Evolutionary conservation across 1,140 invertebrate genomes (phyloP), one percentile per base, ranked within the genome.

Genomic region (Neelides sp.): DNA sequence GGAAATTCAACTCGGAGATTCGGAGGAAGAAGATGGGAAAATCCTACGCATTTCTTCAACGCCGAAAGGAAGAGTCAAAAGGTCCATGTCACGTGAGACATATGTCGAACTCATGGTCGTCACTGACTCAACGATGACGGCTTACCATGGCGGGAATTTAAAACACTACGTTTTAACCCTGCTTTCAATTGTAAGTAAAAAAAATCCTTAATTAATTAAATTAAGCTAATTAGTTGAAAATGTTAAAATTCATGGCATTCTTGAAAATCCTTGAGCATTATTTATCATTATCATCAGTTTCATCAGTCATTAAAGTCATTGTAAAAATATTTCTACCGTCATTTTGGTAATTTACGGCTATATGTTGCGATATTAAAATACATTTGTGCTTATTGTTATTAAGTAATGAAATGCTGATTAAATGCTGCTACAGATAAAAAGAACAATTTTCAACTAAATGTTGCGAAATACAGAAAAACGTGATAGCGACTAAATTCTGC

Each of bases 151-250:
- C 7, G 64, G 66, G 17, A 69, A 70, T 32, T 66, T 86, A 3
- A 69, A 74, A 43, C 67, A 74, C 42, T 90, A 90, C 62, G 77
- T 90, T 50, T 70, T 88, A 23, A 84, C 80, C 12, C 70, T 90
- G 12, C 82, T 90, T 75, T 80, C 78, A 34, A 83, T 82, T 61
- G 85, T 86, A 70, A 69, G 68, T n/a, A n/a, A n/a, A n/a, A n/a
- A n/a, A n/a, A n/a, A n/a, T n/a, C n/a, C n/a, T n/a, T 63, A 32
- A 5, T 10, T 10, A 27, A 48, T 43, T n/a, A 44, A 45, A 34
- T 34, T 34, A 34, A 34, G 30, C 8, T n/a, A 10, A 8, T 34
- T 5, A 23, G 19, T 12, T 19, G 10, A 43, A 12, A 24, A 12
- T 23, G 13, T 10, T 23, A 10, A 17, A 10, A 43, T 26, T 43